phyloP scores from a whole-genome alignment of 2,797 vertebrate species.

The Gobio occitaniae region DNA sequence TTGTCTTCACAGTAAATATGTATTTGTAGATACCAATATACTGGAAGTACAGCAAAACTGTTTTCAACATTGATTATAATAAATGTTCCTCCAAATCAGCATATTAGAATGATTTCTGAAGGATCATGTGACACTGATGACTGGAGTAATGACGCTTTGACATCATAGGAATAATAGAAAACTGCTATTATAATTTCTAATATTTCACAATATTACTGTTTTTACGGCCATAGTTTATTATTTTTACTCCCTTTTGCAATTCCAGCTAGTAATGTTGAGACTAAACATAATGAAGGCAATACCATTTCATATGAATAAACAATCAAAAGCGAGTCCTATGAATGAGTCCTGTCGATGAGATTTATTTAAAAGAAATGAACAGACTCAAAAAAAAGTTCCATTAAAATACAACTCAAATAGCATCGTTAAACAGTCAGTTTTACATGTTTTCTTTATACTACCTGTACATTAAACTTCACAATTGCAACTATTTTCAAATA shows the following conservation, averaged over 20 bases:
- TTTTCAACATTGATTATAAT: not conserved
- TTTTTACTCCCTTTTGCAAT: not conserved
- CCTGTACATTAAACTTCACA: conserved; percentile 81
- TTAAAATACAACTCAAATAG: conserved; percentile 78
- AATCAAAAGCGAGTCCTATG: not conserved
- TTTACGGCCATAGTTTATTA: not conserved
- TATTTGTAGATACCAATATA: not conserved
- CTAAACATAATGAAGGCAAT: not conserved
- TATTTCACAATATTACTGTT: not conserved
- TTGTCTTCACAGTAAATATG: not conserved
- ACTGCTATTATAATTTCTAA: not conserved
- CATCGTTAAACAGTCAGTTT: conserved; percentile 79
- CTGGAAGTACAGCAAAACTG: not conserved
- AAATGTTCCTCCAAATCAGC: not conserved
- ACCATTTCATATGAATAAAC: not conserved
- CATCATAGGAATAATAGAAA: not conserved
- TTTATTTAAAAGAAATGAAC: conserved; percentile 75
- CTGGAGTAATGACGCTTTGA: not conserved
- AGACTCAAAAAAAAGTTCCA: conserved; percentile 74
- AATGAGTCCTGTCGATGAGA: conserved; percentile 68
- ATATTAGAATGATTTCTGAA: not conserved
- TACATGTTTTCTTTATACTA: conserved; percentile 82
- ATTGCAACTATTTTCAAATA: conserved; percentile 80
- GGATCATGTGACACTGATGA: not conserved
- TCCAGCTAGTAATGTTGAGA: not conserved